Evolutionary conservation across 2,797 vertebrate genomes (phyloP).

Genomic region (Astyanax mexicanus): DNA sequence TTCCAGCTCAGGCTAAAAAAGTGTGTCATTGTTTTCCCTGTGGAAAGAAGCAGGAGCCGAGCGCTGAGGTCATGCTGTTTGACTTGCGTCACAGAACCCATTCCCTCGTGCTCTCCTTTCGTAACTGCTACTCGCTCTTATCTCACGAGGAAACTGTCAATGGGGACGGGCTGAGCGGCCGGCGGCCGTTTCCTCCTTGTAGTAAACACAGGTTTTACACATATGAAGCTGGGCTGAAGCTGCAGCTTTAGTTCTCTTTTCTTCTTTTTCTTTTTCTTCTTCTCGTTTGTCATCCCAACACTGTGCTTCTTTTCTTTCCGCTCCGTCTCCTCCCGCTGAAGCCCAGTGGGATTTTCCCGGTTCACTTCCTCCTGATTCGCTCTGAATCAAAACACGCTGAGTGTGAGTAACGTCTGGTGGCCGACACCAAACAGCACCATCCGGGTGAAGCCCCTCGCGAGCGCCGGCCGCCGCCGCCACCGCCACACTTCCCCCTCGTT

Average conservation of each 20-base stretch:
- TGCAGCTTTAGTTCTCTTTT: neutral
- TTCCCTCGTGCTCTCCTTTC: slow-evolving; percentile 29
- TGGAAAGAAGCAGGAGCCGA: slow-evolving; percentile 41
- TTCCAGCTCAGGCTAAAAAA: slow-evolving; percentile 57
- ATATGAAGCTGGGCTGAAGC: slow-evolving; percentile 12
- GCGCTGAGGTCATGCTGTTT: slow-evolving; percentile 4
- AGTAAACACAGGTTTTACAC: slow-evolving; percentile 18
- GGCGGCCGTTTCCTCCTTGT: slow-evolving; percentile 30
- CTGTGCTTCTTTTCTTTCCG: slow-evolving; percentile 13
- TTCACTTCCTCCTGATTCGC: slow-evolving; percentile 49
- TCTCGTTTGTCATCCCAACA: neutral
- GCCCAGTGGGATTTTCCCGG: slow-evolving; percentile 44
- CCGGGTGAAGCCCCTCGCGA: slow-evolving; percentile 46
- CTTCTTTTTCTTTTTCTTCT: neutral
- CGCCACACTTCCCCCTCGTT: slow-evolving; percentile 46
- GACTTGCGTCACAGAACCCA: slow-evolving; percentile 5
- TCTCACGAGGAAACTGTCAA: slow-evolving; percentile 44
- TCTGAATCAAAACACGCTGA: slow-evolving; percentile 47
- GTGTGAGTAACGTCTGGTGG: slow-evolving; percentile 19
- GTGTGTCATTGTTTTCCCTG: neutral
- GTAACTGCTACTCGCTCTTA: slow-evolving; percentile 33
- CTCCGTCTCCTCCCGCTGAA: neutral
- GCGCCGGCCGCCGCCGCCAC: neutral
- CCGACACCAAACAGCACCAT: slow-evolving; percentile 34
- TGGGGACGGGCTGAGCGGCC: slow-evolving; percentile 17